These are phyloP conservation scores for Lepidonotus clava DNA, from an alignment of 2,888 invertebrate species.

Conservation along the genomic window DNA sequence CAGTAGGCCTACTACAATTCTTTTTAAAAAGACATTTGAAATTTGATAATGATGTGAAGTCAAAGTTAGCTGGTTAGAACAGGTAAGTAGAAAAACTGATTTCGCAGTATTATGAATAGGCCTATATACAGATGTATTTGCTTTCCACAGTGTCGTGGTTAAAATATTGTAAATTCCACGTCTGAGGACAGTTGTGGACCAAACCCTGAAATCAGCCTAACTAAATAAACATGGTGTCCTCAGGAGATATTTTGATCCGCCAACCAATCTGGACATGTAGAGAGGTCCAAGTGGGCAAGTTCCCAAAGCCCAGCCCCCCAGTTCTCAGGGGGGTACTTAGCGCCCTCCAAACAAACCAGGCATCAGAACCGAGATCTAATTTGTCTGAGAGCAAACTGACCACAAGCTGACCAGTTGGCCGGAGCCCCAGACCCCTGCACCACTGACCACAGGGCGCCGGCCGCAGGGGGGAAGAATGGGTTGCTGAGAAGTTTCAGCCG, in stretches of 20 bases:
- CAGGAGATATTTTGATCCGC: background rate
- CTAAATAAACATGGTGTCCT: slow-evolving; percentile 2
- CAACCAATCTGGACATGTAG: background rate
- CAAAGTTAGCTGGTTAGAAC: too few species aligned
- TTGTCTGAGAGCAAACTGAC: slow-evolving; percentile 13
- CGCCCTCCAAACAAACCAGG: background rate
- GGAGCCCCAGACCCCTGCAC: background rate
- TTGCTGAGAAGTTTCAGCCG: background rate
- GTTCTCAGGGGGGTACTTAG: slow-evolving; percentile 18
- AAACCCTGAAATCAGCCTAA: background rate
- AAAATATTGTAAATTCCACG: too few species aligned
- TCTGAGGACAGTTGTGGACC: too few species aligned
- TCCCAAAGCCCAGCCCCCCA: background rate
- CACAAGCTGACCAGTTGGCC: background rate
- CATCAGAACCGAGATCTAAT: background rate
- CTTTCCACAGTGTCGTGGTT: too few species aligned
- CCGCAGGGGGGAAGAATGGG: background rate
- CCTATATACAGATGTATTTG: too few species aligned
- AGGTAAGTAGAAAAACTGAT: too few species aligned
- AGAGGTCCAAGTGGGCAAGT: background rate
- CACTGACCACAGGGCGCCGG: background rate
- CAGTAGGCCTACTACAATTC: too few species aligned
- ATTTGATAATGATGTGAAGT: too few species aligned
- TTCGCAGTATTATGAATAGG: too few species aligned
- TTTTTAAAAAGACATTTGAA: too few species aligned